Evolutionary conservation across 2,113 vertebrate species (phyloP), one percentile per base, ranked within the genome.

Genomic region (Sarotherodon lohbergeri): DNA sequence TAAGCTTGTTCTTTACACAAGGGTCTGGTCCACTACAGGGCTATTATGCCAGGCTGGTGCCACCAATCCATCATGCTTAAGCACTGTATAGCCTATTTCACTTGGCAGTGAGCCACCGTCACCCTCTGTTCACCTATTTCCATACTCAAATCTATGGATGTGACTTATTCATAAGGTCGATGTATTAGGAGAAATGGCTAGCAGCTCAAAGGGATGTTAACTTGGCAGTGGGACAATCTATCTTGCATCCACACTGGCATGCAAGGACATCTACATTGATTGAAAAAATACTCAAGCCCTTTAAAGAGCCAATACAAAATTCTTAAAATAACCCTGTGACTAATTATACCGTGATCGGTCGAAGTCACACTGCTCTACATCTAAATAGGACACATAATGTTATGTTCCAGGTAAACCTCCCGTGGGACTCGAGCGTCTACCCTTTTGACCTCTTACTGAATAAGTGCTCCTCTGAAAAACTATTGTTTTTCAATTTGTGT

Each of bases 51-150:
- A 85, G 88, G 78, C 92, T 83, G 86, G 76, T 91, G 91, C 92
- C 92, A 91, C 92, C 85, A 29, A 96, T 95, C 93, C 91, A 93
- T 95, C 94, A 95, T 36, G 73, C 82, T 93, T 95, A 93, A 93
- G 86, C 90, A 91, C 90, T 83, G 86, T 56, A 88, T 82, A 91
- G 92, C 92, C 91, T 90, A 91, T 91, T 94, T 93, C 92, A 81
- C 90, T 89, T 92, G 94, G 93, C 91, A 27, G 90, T 48, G 27
- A 52, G 90, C 92, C 94, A 94, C 61, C 5, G 78, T 68, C 88
- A 83, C 88, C 91, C 88, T 84, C 85, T 57, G 87, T 71, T 88
- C 88, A 79, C 68, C 54, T 55, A 87, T 94, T 94, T 92, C 88
- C 89, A 90, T 92, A 89, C 89, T 90, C 73, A 84, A 83, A 92